Percentiles rank a stretch among this genome's conserved stretches.
These are phyloP conservation scores for Papilio xuthus DNA, from an alignment of 1,140 invertebrate genomes.

Conservation along the genomic window DNA sequence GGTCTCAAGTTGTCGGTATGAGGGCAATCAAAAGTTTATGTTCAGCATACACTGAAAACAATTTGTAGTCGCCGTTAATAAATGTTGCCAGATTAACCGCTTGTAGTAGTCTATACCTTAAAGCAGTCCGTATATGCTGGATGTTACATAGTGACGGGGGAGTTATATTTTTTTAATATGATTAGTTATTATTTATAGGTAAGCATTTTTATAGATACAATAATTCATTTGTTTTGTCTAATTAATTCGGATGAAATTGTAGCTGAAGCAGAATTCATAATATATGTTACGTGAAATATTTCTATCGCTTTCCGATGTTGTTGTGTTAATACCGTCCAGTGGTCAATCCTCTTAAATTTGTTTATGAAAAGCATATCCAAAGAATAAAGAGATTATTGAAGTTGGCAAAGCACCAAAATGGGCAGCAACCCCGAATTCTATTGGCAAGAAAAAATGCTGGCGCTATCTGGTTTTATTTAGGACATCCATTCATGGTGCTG, in stretches of 20 bases:
- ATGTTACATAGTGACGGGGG: too few relatives aligned
- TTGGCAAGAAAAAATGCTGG: slow-evolving; percentile 57
- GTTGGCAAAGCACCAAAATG: slow-evolving; percentile 48
- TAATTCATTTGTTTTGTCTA: neutral
- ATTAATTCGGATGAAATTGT: neutral
- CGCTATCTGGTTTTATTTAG: slow-evolving; percentile 45
- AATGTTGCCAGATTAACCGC: too few relatives aligned
- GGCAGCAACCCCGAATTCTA: slow-evolving; percentile 45
- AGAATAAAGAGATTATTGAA: slow-evolving; percentile 47
- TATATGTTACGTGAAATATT: neutral
- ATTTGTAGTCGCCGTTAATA: too few relatives aligned
- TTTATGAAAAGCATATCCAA: slow-evolving; percentile 37
- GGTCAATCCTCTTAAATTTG: slow-evolving; percentile 34
- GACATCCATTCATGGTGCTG: slow-evolving; percentile 40
- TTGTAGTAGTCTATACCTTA: too few relatives aligned
- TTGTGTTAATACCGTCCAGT: neutral
- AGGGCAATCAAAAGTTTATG: too few relatives aligned
- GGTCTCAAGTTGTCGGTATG: too few relatives aligned
- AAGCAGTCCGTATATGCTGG: too few relatives aligned
- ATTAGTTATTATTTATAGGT: neutral
- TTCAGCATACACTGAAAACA: too few relatives aligned
- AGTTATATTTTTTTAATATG: neutral
- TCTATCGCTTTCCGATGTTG: neutral
- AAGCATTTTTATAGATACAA: neutral
- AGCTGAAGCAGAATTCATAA: neutral